Evolutionary conservation across 1,140 invertebrate species (phyloP).

Genomic region (Drosophila miranda): DNA sequence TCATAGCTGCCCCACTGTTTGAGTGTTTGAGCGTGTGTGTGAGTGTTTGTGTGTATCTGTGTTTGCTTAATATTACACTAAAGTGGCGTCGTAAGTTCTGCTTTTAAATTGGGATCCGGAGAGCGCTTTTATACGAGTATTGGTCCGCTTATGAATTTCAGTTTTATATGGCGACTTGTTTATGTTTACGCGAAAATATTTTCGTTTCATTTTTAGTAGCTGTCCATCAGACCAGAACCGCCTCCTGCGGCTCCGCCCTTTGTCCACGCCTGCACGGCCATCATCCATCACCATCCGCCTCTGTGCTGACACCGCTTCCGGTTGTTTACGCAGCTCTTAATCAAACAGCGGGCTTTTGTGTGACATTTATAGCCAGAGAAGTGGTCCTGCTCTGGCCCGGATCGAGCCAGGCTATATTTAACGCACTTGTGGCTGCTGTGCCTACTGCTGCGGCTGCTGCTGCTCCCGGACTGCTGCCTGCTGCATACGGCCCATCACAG

Average conservation of each 20-base stretch:
- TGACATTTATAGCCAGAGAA: constrained; percentile 55
- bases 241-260: neutral
- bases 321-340: constrained; percentile 70
- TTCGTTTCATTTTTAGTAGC: constrained; percentile 69
- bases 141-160: constrained; percentile 41
- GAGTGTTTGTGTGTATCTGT: constrained; percentile 3
- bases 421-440: constrained; percentile 39
- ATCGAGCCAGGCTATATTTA: constrained; percentile 46
- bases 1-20: constrained; percentile 17
- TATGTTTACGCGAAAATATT: constrained; percentile 73
- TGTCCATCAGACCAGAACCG: neutral
- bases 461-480: neutral
- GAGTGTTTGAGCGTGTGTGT: neutral
- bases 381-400: neutral
- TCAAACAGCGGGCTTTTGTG: constrained; percentile 61
- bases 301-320: constrained; percentile 16
- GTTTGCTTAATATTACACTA: constrained; percentile 28
- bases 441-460: neutral
- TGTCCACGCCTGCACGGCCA: neutral
- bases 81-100: constrained; percentile 36
- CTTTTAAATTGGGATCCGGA: constrained; percentile 9
- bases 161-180: constrained; percentile 53
- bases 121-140: constrained; percentile 37
- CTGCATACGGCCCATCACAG: constrained; percentile 22
- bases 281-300: neutral